Evolutionary conservation across 2,888 invertebrate genomes (phyloP), one percentile per base, ranked within the genome.

Genomic region (Phengaris arion): DNA sequence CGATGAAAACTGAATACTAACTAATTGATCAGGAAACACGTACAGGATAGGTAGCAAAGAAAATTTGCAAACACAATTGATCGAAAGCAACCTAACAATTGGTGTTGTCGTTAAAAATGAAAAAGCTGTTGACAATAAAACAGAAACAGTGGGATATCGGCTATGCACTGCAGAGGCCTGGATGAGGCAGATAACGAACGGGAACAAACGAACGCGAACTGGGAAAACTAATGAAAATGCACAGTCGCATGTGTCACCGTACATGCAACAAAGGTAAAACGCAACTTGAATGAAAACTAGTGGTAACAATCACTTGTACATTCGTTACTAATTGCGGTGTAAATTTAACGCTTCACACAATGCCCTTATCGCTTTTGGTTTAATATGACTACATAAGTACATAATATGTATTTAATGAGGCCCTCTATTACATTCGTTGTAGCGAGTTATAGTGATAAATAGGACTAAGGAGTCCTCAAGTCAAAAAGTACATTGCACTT

Each of bases 221-320:
- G 74, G 77, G 68, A 74, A 72, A 80, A 78, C 9, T 52, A 52
- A 52, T 52, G 52, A 52, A 10, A 52, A 52, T 35, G 35, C 35
- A 35, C 35, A 35, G 3, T 35, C 35, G 35, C 35, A 35, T 35
- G 35, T 35, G 35, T 35, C 35, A 35, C 35, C 68, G 77, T 73
- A 76, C 79, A 75, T 74, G 77, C 77, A 77, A 79, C 79, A 74
- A 77, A 78, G 80, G 79, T 79, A 79, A 79, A 79, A 79, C 78
- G 78, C 51, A 76, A 64, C 75, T 74, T 72, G 72, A 72, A 72
- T 72, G 72, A 72, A 70, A 35, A 72, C 72, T 48, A 22, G 51
- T 35, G 70, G 52, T 54, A 52, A 52, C 52, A 13, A 72, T 72
- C 70, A 35, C 6, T 22, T 15, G 51, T 69, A 72, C 70, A 77